Evolutionary conservation across 2,113 vertebrate genomes (phyloP).

Genomic region (Malurus elegans): DNA sequence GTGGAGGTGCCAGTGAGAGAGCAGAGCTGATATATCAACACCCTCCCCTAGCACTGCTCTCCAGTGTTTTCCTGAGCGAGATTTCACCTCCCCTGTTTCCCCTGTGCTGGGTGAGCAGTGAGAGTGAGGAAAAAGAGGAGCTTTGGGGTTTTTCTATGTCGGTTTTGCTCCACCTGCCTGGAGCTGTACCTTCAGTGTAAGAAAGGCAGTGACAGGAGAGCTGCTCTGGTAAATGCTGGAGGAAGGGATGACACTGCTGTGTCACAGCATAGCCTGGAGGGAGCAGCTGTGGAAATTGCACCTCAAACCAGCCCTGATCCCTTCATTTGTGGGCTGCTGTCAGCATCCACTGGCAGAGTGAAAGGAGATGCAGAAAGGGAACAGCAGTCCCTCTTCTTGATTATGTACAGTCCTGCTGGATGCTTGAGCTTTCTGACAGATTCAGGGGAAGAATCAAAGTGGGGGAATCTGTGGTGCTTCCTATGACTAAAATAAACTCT

Average conservation of each 20-base stretch:
- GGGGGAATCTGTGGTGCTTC: background rate
- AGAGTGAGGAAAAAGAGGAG: background rate
- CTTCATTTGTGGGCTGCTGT: background rate
- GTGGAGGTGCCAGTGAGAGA: background rate
- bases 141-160: background rate
- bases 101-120: background rate
- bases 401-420: background rate
- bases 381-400: background rate
- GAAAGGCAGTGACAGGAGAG: background rate
- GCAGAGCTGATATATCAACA: background rate
- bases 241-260: background rate
- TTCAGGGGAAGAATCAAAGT: background rate
- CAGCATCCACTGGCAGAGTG: background rate
- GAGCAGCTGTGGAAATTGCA: background rate
- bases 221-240: background rate
- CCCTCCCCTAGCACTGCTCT: background rate
- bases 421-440: background rate
- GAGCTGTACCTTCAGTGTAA: background rate
- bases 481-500: background rate
- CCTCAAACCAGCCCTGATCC: background rate
- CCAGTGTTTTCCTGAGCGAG: background rate
- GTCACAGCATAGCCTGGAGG: background rate
- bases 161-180: background rate
- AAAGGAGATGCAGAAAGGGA: background rate
- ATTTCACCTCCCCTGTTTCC: background rate